Evolutionary conservation across 2,113 vertebrate genomes (phyloP).

Genomic region (Carassius auratus): DNA sequence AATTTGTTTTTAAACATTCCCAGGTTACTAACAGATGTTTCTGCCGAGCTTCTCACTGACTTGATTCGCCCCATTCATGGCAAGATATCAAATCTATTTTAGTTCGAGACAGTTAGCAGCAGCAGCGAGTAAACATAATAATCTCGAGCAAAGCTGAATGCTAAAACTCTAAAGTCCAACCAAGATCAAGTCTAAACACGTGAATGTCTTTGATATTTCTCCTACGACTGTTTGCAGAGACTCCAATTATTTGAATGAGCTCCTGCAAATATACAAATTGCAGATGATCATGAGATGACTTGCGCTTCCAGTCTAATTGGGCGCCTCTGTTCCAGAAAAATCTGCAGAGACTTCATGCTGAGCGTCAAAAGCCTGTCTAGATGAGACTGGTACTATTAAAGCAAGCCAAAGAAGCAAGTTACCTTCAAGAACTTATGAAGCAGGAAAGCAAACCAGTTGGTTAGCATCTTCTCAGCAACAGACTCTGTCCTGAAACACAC

Average conservation of each 20-base stretch:
- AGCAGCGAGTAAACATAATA: not conserved
- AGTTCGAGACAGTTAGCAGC: not conserved
- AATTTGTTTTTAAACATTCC: not conserved
- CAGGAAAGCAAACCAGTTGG: slow-evolving; percentile 56
- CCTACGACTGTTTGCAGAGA: not conserved
- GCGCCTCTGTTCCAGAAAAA: not conserved
- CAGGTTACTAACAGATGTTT: not conserved
- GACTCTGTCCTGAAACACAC: slow-evolving; percentile 55
- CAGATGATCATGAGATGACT: not conserved
- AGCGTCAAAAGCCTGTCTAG: not conserved
- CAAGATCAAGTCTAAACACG: not conserved
- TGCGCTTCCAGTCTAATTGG: not conserved
- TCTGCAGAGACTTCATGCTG: not conserved
- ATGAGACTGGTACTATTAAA: not conserved
- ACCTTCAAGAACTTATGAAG: slow-evolving; percentile 58
- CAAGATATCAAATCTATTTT: not conserved
- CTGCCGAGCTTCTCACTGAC: not conserved
- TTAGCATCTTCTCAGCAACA: slow-evolving; percentile 42
- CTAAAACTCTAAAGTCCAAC: not conserved
- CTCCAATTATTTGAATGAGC: slow-evolving; percentile 19
- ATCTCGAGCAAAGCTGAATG: not conserved
- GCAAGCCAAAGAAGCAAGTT: slow-evolving; percentile 20
- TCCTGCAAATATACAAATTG: not conserved
- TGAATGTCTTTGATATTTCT: slow-evolving; percentile 17
- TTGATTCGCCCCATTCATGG: not conserved